A percentile compares a stretch with the other conserved stretches of the same genome.
phyloP scores from a whole-genome alignment of 1,140 invertebrate species.

The Laupala kohalensis region DNA sequence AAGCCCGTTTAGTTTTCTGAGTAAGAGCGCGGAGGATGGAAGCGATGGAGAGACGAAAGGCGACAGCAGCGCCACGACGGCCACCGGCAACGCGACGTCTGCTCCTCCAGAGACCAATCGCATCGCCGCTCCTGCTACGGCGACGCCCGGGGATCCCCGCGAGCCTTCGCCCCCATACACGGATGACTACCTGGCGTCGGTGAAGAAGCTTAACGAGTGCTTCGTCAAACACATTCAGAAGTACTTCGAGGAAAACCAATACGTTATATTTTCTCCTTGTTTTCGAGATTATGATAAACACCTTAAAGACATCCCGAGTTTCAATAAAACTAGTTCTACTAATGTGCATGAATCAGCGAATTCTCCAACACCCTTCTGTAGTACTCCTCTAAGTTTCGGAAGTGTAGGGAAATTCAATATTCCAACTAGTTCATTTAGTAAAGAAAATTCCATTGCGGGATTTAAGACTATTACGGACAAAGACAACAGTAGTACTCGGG shows the following conservation, averaged over 20 bases:
- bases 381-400: too few relatives aligned
- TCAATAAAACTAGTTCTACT: conserved; percentile 13
- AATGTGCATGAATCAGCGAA: too few relatives aligned
- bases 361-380: too few relatives aligned
- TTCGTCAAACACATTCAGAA: conserved; percentile 7
- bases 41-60: too few relatives aligned
- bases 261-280: conserved; percentile 1
- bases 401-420: too few relatives aligned
- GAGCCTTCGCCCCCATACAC: not conserved
- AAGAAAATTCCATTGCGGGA: too few relatives aligned
- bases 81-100: not conserved
- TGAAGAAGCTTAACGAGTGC: not conserved
- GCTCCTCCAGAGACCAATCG: not conserved
- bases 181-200: not conserved
- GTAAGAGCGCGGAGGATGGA: too few relatives aligned
- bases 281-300: not conserved
- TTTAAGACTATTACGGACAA: too few relatives aligned
- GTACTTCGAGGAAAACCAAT: conserved; percentile 10
- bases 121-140: not conserved
- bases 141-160: not conserved
- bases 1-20: not conserved
- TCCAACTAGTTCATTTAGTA: too few relatives aligned
- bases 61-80: not conserved
- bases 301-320: not conserved
- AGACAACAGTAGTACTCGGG: too few relatives aligned